Base-by-base conservation (phyloP, 2,113 vertebrate genomes). In the Glaucomys volans region DNA sequence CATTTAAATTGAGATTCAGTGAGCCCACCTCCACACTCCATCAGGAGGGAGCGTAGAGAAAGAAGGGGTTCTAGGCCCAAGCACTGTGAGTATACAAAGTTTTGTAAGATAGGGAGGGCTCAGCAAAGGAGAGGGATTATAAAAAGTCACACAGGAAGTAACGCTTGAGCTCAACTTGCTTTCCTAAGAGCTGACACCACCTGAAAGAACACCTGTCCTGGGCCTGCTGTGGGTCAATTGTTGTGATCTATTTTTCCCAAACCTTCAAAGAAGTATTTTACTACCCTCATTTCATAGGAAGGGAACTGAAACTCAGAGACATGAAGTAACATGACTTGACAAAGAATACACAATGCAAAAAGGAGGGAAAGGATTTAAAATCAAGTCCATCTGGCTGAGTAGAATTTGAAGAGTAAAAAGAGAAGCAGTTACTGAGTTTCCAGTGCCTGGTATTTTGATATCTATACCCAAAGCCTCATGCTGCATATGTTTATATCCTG, bases 141-240 rank as follows among this genome's bases (percentile, higher is more conserved):
- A n/a, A 30, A 87, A 89, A n/a, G 32, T 22, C 14, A 75, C 2
- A 0, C 0, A 32, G 32, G 71, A 64, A 62, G 10, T 44, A 66
- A 35, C 76, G 24, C 3, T 16, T 62, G 71, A 24, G 7, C 26
- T 72, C 30, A 35, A 10, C 7, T 35, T 93, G 37, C 71, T 52
- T 42, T 42, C 37, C 20, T 42, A 59, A 67, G 44, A n/a, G 12
- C 50, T 40, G 37, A 24, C 1, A 4, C 4, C 0, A 0, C 40
- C 47, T 64, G 40, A 16, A 0, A 6, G n/a, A 84, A 57, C 32
- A 35, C 11, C 40, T 42, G 0, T 6, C 6, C 2, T 11, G 22
- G 4, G 6, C 6, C 30, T 44, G 14, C 5, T 3, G 0, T 1
- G 16, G 2, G 0, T 42, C 37, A n/a, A 32, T 14, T 1, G 2